Evolutionary conservation across 2,797 vertebrate genomes (phyloP), one percentile per base, ranked within the genome.

Genomic region (Oreonectes daqikongensis): DNA sequence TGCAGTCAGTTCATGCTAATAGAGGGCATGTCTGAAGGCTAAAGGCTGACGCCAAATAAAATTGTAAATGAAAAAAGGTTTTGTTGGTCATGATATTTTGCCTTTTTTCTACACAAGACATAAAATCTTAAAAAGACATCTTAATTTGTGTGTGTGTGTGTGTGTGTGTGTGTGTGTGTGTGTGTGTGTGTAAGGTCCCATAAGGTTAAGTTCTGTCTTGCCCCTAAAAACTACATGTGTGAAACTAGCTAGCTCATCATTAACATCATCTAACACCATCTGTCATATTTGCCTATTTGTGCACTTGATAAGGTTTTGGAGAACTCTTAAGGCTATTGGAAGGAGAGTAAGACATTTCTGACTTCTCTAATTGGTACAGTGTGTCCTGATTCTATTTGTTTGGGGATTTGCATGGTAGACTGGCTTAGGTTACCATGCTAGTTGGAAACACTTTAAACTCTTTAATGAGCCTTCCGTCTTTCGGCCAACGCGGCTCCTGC

Each of bases 391-490:
- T 44, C 2, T 74, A 71, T 81, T 78, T 77, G 76, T 85, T 83
- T 75, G 35, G 74, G 82, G 80, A 84, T 89, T 90, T 87, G 59
- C 26, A 63, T 75, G 85, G 79, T 50, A 69, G 80, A 84, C 79
- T 38, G 1, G 85, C 82, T 90, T 87, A 88, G 83, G 88, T 89
- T 87, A 85, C 50, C 7, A 67, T 48, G 80, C 75, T 44, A 81
- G 83, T 73, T 87, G 86, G 83, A 88, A 75, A 71, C 22, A 22
- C 84, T 88, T 70, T 67, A 85, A 82, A 18, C 82, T 69, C 79
- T 81, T 85, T 87, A 88, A 88, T 85, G 82, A 88, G 75, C 75
- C 78, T 75, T 48, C 82, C 81, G 55, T 82, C 4, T 35, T 57
- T 22, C 69, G 79, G 82, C 84, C 84, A 82, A 79, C 86, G 69